Evolutionary conservation across 2,888 invertebrate genomes (phyloP).

Genomic region (Philonicus albiceps): DNA sequence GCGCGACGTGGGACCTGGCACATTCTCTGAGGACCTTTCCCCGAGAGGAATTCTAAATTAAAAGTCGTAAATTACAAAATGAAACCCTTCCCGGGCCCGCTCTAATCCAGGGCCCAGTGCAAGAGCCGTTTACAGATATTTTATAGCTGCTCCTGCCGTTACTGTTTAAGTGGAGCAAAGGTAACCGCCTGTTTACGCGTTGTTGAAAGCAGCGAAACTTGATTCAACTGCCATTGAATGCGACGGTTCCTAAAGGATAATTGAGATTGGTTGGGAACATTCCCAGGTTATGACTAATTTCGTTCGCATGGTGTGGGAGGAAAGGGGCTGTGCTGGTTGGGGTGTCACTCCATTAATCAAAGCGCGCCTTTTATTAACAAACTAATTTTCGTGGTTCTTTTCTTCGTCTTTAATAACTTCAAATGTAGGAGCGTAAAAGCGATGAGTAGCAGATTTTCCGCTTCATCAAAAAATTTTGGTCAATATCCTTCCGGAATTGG

Average conservation of each 20-base stretch:
- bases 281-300: background rate
- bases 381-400: constrained; percentile 1
- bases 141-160: background rate
- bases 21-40: constrained; percentile 6
- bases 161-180: background rate
- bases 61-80: constrained; percentile 41
- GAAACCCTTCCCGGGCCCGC: background rate
- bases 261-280: background rate
- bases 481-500: constrained; percentile 9
- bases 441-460: constrained; percentile 4
- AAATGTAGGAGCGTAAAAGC: background rate
- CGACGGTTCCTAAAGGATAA: background rate
- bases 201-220: background rate
- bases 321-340: background rate
- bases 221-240: background rate
- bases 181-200: constrained; percentile 10
- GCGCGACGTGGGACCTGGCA: background rate
- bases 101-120: background rate
- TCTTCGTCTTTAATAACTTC: background rate
- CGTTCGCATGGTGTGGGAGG: background rate
- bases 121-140: background rate
- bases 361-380: background rate
- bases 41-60: constrained; percentile 39
- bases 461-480: background rate
- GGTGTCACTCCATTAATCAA: background rate